phyloP scores from a whole-genome alignment of 2,113 vertebrate genomes.

The Colius striatus region DNA sequence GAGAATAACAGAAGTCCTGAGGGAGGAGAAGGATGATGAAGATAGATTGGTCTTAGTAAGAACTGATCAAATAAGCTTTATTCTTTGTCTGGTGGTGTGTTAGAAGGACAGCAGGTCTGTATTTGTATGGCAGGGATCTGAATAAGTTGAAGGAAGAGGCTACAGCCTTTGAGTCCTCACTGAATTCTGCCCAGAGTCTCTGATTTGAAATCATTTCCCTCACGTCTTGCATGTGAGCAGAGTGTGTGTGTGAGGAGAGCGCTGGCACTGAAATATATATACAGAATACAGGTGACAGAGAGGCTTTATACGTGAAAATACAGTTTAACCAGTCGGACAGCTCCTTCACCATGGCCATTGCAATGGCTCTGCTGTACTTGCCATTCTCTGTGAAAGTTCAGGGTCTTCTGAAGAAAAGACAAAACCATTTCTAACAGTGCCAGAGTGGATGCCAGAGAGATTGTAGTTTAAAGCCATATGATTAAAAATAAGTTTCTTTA shows the following conservation, averaged over 20 bases:
- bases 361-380: background rate
- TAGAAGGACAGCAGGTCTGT: background rate
- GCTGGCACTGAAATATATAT: background rate
- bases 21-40: background rate
- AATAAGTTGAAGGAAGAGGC: background rate
- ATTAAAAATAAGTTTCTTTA: slow-evolving; percentile 64
- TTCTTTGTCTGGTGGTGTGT: background rate
- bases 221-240: fast-evolving
- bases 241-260: background rate
- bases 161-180: background rate
- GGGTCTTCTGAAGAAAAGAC: background rate
- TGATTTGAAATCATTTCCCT: background rate
- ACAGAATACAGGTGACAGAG: background rate
- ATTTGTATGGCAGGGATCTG: background rate
- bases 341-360: background rate
- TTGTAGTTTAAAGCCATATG: slow-evolving; percentile 20
- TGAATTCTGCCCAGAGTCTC: background rate
- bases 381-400: background rate
- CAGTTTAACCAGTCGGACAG: background rate
- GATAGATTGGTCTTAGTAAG: background rate
- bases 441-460: background rate
- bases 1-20: background rate
- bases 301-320: background rate
- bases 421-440: background rate
- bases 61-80: background rate